phyloP scores from a whole-genome alignment of 2,888 invertebrate species.

The Desoria tigrina region DNA sequence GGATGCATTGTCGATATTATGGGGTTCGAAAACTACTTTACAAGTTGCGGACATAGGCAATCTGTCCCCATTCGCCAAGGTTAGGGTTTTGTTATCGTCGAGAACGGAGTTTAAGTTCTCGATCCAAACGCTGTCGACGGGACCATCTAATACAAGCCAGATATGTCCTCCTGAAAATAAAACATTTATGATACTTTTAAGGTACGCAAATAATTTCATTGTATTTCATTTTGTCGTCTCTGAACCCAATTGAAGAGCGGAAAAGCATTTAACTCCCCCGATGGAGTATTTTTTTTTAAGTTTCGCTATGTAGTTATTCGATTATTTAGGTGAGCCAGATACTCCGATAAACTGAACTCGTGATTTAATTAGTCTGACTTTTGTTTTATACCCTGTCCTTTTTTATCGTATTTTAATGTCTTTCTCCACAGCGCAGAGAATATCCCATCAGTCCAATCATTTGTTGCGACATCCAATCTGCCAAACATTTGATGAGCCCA shows the following conservation, averaged over 20 bases:
- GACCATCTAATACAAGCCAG: conserved; percentile 93
- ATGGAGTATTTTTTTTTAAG: no score
- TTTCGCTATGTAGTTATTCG: no score
- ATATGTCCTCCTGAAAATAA: conserved; percentile 68
- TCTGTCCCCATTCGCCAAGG: conserved; percentile 92
- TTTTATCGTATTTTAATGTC: conserved; percentile 78
- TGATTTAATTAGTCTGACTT: neutral
- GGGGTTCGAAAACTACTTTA: conserved; percentile 95
- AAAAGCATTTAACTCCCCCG: no score
- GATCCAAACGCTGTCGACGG: conserved; percentile 97
- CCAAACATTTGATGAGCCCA: conserved; percentile 98
- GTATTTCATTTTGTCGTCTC: no score
- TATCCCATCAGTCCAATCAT: conserved; percentile 98
- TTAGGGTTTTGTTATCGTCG: conserved; percentile 91
- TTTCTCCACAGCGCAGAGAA: conserved; percentile 96
- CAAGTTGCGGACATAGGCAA: conserved; percentile 90
- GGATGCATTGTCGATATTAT: conserved; percentile 96
- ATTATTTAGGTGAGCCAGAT: neutral
- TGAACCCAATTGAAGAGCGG: no score
- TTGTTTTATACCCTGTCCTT: conserved; percentile 58
- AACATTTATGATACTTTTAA: neutral
- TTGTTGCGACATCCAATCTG: conserved; percentile 81
- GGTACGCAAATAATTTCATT: no score
- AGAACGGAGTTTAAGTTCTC: conserved; percentile 96
- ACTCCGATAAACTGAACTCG: no score